A percentile compares a stretch with the other conserved stretches of the same genome.
Evolutionary conservation across 1,140 invertebrate species (phyloP).

Genomic region (Monochamus saltuarius): DNA sequence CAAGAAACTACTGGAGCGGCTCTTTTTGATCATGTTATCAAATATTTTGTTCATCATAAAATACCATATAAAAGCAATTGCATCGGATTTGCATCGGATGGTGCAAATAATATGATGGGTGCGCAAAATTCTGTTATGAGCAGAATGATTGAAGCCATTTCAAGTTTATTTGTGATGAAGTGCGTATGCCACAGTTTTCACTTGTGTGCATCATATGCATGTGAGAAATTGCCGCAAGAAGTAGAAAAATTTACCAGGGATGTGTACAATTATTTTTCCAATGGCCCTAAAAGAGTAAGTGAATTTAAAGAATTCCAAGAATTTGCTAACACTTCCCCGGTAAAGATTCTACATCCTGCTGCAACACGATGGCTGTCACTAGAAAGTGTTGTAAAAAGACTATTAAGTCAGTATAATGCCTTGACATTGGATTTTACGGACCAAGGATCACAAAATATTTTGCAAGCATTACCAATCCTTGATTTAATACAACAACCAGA

Average conservation of each 20-base stretch:
- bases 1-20: conserved; percentile 33
- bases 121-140: too few species aligned
- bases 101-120: conserved; percentile 52
- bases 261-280: too few species aligned
- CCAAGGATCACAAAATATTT: conserved; percentile 19
- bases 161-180: too few species aligned
- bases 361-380: conserved; percentile 40
- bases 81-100: conserved; percentile 52
- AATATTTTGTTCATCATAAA: too few species aligned
- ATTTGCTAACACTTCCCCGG: neutral
- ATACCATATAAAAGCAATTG: too few species aligned
- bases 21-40: conserved; percentile 40
- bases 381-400: conserved; percentile 42
- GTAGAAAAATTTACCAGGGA: too few species aligned
- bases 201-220: conserved; percentile 43
- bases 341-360: conserved; percentile 33
- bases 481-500: neutral
- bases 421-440: conserved; percentile 45
- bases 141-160: too few species aligned
- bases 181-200: too few species aligned
- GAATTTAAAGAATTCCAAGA: too few species aligned
- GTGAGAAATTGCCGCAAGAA: conserved; percentile 34
- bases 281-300: too few species aligned
- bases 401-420: conserved; percentile 47
- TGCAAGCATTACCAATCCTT: conserved; percentile 4